Base-by-base conservation (phyloP, 2,113 vertebrate genomes). In the Rhegmatorhina hoffmannsi region DNA sequence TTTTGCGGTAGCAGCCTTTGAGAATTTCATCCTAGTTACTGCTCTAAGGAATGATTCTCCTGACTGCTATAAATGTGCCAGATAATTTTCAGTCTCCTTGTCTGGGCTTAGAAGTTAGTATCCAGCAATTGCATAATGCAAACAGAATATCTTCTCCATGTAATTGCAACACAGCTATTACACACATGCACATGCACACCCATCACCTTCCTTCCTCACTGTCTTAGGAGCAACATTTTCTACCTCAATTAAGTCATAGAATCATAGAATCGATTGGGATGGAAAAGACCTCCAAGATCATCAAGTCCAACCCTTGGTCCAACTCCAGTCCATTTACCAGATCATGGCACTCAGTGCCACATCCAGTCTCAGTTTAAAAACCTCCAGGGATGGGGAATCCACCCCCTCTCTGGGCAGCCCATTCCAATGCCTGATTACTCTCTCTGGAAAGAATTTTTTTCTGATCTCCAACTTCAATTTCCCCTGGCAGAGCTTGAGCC, bases 201-300 rank as follows among this genome's bases (percentile, higher is more conserved):
- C 0, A 0, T 87, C 46, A n/a, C 36, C 34, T 78, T 84, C 43
- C n/a, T 69, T 63, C 46, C 58, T 58, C 3, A 0, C 36, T 72
- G 16, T 43, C 36, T 68, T 23, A 43, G n/a, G 9, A 91, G 43
- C 31, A 82, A 31, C 36, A 44, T 53, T 10, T 87, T n/a, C 62
- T 70, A 9, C 33, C 43, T 91, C 17, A 40, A 0, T 20, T 26
- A 20, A 89, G 23, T 36, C 40, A 43, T 43, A 43, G 14, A 43
- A 15, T 43, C 40, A 43, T 43, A 43, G 40, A 43, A 43, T 43
- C 40, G 40, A 43, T 43, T 43, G 40, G 40, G 40, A 15, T 43
- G 40, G 14, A 40, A 40, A 40, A 40, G 40, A 40, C 40, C 12
- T 40, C 40, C 40, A 8, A 40, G 40, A 40, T 13, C 40, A 40